Percentiles rank a stretch among this genome's conserved stretches.
phyloP scores from a whole-genome alignment of 2,797 vertebrate genomes.

The Discoglossus pictus region DNA sequence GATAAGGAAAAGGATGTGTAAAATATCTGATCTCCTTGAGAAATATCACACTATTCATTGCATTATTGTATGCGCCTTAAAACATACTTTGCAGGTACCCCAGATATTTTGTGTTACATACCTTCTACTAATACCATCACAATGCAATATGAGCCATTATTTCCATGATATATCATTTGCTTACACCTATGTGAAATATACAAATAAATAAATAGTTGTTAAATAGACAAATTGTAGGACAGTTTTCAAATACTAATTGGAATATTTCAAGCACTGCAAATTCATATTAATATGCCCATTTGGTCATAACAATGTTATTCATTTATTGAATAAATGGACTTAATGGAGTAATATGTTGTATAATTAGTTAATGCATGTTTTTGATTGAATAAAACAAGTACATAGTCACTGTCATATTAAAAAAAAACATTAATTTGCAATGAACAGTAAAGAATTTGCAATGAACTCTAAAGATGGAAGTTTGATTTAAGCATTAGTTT shows the following conservation, averaged over 20 bases:
- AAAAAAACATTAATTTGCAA: background rate
- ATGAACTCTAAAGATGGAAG: too few relatives aligned
- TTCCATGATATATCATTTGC: background rate
- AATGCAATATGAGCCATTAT: background rate
- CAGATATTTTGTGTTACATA: too few relatives aligned
- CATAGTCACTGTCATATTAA: background rate
- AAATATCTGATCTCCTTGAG: too few relatives aligned
- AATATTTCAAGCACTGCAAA: slow-evolving; percentile 15
- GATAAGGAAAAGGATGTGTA: too few relatives aligned
- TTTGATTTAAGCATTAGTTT: too few relatives aligned
- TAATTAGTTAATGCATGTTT: slow-evolving; percentile 26
- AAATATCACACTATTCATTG: too few relatives aligned
- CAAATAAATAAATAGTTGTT: slow-evolving; percentile 1
- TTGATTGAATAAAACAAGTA: background rate
- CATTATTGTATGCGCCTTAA: too few relatives aligned
- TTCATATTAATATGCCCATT: slow-evolving; percentile 17
- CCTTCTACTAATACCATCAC: too few relatives aligned
- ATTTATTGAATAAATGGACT: slow-evolving; percentile 5
- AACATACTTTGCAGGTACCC: too few relatives aligned
- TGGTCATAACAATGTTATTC: slow-evolving; percentile 17
- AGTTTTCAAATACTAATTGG: background rate
- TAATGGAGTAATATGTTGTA: slow-evolving; percentile 20
- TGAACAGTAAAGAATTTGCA: background rate
- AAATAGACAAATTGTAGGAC: background rate
- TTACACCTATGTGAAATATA: background rate